Percentiles rank a stretch among this genome's conserved stretches.
These are phyloP conservation scores for Sebastes vulpes DNA, from an alignment of 2,797 vertebrate species.

Conservation along the genomic window DNA sequence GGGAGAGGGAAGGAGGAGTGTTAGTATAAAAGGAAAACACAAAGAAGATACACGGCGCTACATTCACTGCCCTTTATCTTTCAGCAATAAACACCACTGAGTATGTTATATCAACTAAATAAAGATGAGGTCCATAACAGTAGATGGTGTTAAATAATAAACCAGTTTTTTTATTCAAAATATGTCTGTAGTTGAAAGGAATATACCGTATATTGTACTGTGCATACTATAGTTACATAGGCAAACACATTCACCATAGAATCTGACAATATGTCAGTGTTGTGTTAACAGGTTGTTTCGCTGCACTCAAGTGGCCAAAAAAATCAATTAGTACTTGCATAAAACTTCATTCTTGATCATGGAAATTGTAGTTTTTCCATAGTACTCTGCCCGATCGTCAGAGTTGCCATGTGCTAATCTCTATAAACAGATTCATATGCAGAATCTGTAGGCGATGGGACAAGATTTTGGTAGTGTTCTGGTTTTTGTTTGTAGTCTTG, in stretches of 20 bases:
- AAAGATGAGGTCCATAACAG: not conserved
- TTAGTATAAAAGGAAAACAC: conserved; percentile 16
- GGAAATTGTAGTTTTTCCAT: not conserved
- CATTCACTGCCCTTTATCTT: conserved; percentile 12
- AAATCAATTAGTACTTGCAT: not conserved
- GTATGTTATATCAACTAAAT: not conserved
- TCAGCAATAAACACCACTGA: not conserved
- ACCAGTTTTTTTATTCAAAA: not conserved
- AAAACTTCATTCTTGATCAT: not conserved
- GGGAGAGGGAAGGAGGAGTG: not conserved
- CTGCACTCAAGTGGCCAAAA: not conserved
- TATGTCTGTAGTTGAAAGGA: not conserved
- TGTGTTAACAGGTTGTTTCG: not conserved
- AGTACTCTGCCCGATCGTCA: rapidly evolving
- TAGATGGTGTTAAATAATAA: not conserved
- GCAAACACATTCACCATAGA: not conserved
- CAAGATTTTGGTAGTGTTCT: not conserved
- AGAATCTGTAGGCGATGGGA: not conserved
- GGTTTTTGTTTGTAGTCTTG: too few relatives aligned
- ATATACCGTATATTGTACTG: not conserved
- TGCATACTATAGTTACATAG: not conserved
- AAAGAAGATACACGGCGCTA: not conserved
- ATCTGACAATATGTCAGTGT: not conserved
- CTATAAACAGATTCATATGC: not conserved
- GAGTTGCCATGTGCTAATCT: not conserved